Base-by-base conservation (phyloP, 1,140 invertebrate genomes). In the Zaprionus taronus region DNA sequence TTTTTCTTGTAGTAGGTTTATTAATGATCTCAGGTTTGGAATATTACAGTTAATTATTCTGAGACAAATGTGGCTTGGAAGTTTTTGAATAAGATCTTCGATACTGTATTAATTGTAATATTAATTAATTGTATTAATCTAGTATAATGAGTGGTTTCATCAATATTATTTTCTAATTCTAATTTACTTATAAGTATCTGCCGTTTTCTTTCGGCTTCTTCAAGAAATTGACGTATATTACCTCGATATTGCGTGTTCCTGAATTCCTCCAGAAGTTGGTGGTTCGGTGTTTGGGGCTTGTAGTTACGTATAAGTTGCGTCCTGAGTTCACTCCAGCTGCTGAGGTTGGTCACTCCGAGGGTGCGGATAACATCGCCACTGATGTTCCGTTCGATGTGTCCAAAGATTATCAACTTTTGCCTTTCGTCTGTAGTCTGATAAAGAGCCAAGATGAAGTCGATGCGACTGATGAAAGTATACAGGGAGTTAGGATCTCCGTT, bases 311-410 rank as follows among this genome's bases (percentile, higher is more conserved):
- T 70, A 11, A 70, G 60, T 63, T 62, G 47, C 1, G 44, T 51
- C 31, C 31, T 61, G 1, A 62, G 28, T 62, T 62, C 67, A 2
- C 15, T 61, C 58, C 67, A 70, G 31, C 20, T 36, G 67, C 28
- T 70, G 26, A 70, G 22, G 67, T 70, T 70, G 58, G 22, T 70
- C 7, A 63, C 38, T 55, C 57, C 68, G 7, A 70, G 28, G 9
- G 58, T 38, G 11, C 67, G 58, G 47, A 70, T 70, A 5, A 70
- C 67, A 9, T 70, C 57, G 31, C 20, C 31, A 28, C 57, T 55
- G 34, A 70, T 62, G n/a, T 70, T 70, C 47, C 67, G 9, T 22
- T 70, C 47, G n/a, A 70, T 55, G 20, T 70, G 57, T 28, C 67
- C 58, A 34, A 61, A 69, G n/a, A 69, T 69, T 5, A 70, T 70